Evolutionary conservation across 2,797 vertebrate species (phyloP).

Genomic region (Centroberyx gerrardi): DNA sequence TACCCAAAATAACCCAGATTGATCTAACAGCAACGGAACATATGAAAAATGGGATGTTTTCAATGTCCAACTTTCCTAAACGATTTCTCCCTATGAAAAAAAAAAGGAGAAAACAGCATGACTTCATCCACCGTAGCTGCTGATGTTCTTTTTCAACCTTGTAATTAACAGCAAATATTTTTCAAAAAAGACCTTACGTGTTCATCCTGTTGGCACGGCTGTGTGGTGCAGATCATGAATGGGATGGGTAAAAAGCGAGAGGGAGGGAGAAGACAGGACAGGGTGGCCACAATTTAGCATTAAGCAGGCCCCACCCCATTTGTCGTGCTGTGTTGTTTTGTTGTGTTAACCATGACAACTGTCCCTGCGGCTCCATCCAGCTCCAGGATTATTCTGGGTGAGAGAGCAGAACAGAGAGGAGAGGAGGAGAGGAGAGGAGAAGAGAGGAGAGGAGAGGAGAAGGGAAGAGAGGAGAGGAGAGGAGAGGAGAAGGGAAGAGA

Average conservation of each 20-base stretch:
- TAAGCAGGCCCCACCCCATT: conserved; percentile 66
- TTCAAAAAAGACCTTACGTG: conserved; percentile 53
- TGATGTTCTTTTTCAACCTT: conserved; percentile 76
- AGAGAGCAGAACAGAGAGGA: conserved; percentile 3
- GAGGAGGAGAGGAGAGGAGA: conserved; percentile 46
- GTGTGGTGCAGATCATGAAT: conserved; percentile 70
- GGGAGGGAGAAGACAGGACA: conserved; percentile 36
- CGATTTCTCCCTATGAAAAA: conserved; percentile 56
- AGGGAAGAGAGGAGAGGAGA: conserved; percentile 31
- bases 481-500: conserved; percentile 13
- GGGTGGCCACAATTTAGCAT: conserved; percentile 61
- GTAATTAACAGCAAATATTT: conserved; percentile 77
- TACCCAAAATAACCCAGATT: conserved; percentile 71
- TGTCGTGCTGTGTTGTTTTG: conserved; percentile 82
- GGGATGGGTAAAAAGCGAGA: conserved; percentile 62
- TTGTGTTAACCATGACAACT: conserved; percentile 87
- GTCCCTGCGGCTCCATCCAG: conserved; percentile 64
- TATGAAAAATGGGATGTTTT: conserved; percentile 79
- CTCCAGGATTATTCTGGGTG: conserved; percentile 69
- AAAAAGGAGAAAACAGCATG: conserved; percentile 72
- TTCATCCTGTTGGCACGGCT: conserved; percentile 54
- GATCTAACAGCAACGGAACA: conserved; percentile 81
- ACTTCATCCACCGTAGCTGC: conserved; percentile 74
- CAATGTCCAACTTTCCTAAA: conserved; percentile 82
- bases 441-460: conserved; percentile 8